Evolutionary conservation across 2,113 vertebrate genomes (phyloP), one percentile per base, ranked within the genome.

Genomic region (Miniopterus natalensis): DNA sequence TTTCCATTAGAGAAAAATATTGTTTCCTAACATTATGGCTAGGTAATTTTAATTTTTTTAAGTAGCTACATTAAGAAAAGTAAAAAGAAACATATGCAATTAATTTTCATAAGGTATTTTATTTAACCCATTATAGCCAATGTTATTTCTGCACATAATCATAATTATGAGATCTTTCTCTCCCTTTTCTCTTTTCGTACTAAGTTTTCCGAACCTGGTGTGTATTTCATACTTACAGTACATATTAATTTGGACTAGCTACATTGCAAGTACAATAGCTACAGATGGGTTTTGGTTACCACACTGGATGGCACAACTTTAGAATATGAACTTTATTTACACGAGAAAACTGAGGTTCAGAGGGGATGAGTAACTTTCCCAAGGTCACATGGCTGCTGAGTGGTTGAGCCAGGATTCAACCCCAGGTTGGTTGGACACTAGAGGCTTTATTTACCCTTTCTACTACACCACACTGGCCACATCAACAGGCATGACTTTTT

Each of bases 71-170:
- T 88, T 80, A 20, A 75, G 89, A 83, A 49, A 65, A 66, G 27
- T 66, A 84, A 81, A 94, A 57, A 73, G 5, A 59, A 87, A 47
- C 10, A 61, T 29, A 75, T 68, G 47, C 61, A 94, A 97, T 77
- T 70, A 53, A 65, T 47, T 66, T 87, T 59, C 18, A 36, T 81
- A 47, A 57, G 51, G 4, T 84, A 73, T 71, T 84, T 89, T 87
- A 88, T 84, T 78, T 92, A 90, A 59, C 6, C 4, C 42, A 93
- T 47, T 73, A n/a, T 59, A 87, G 27, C 49, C 10, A 55, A n/a
- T 61, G 65, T 83, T 71, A n/a, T 79, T 88, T 83, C 5, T 31
- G 20, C 79, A 51, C 73, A 21, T 61, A 61, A 81, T 59, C 57
- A 88, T 57, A 65, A 73, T 88, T 51, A 84, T 6, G n/a, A 94